phyloP scores from a whole-genome alignment of 2,888 invertebrate species.

The Polydesmus complanatus region DNA sequence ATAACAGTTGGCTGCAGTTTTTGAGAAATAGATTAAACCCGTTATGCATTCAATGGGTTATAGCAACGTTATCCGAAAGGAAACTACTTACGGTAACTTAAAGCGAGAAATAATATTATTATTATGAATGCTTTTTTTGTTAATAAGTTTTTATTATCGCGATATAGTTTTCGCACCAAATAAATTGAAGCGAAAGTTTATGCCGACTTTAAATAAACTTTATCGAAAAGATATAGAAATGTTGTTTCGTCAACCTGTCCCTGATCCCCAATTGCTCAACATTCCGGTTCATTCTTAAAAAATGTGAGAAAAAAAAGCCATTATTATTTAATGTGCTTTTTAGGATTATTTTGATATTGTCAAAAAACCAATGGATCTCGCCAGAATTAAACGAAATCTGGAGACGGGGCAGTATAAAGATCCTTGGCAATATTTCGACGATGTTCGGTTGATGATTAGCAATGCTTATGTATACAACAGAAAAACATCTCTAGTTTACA shows the following conservation, averaged over 20 bases:
- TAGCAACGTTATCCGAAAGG: too few relatives aligned
- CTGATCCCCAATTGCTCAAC: conserved; percentile 63
- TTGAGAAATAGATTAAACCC: conserved; percentile 93
- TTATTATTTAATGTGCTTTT: not conserved
- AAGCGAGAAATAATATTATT: too few relatives aligned
- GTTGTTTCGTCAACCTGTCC: conserved; percentile 88
- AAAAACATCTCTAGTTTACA: conserved; percentile 93
- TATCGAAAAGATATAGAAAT: conserved; percentile 90
- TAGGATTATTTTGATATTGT: conserved; percentile 96
- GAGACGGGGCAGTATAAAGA: conserved; percentile 88
- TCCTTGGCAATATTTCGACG: conserved; percentile 98
- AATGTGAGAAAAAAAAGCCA: not conserved
- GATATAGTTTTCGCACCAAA: too few relatives aligned
- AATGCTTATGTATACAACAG: conserved; percentile 99
- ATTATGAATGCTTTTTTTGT: too few relatives aligned
- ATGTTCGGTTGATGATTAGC: conserved; percentile 99
- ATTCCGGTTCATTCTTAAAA: conserved; percentile 21
- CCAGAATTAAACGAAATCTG: conserved; percentile 82
- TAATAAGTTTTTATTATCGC: too few relatives aligned
- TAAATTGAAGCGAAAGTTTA: too few relatives aligned
- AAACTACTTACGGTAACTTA: too few relatives aligned
- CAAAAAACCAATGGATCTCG: conserved; percentile 91
- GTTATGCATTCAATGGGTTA: conserved; percentile 85
- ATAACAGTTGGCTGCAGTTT: conserved; percentile 87
- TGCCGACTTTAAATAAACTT: conserved; percentile 88